phyloP scores from a whole-genome alignment of 2,888 invertebrate species.

The Drosophila eohydei region DNA sequence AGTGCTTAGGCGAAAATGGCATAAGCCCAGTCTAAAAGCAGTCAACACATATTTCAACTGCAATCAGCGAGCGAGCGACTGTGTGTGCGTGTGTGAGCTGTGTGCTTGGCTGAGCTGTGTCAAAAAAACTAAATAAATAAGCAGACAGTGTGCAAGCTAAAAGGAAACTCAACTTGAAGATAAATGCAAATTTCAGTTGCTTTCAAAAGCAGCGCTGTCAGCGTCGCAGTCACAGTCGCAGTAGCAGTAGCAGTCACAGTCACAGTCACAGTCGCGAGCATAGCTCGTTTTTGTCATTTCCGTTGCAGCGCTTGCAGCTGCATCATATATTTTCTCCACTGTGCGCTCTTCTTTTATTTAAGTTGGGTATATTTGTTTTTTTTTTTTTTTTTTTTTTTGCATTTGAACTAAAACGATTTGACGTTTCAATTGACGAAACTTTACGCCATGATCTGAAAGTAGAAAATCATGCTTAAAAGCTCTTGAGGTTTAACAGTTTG shows the following conservation, averaged over 20 bases:
- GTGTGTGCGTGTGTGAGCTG: conserved; percentile 11
- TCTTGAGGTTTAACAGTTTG: background rate
- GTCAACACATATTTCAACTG: conserved; percentile 47
- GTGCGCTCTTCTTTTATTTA: background rate
- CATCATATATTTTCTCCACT: conserved; percentile 11
- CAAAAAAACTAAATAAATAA: conserved; percentile 56
- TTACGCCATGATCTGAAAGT: background rate
- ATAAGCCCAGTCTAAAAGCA: conserved; percentile 63
- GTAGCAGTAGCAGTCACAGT: conserved; percentile 8
- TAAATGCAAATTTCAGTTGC: conserved; percentile 70
- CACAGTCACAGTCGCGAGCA: conserved; percentile 16
- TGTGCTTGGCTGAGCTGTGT: conserved; percentile 9
- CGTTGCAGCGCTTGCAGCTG: conserved; percentile 34
- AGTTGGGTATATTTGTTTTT: background rate
- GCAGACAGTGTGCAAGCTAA: conserved; percentile 32
- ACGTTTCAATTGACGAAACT: background rate
- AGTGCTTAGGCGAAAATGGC: conserved; percentile 53
- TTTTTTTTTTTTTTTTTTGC: too few species aligned
- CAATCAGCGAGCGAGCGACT: conserved; percentile 2
- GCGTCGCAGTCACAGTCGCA: conserved; percentile 9
- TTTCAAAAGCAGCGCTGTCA: conserved; percentile 20
- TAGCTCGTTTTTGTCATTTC: conserved; percentile 61
- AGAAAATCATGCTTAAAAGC: background rate
- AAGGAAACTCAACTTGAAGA: conserved; percentile 63
- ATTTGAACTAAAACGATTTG: background rate